Evolutionary conservation across 1,140 invertebrate genomes (phyloP).

Genomic region (Ostrea edulis): DNA sequence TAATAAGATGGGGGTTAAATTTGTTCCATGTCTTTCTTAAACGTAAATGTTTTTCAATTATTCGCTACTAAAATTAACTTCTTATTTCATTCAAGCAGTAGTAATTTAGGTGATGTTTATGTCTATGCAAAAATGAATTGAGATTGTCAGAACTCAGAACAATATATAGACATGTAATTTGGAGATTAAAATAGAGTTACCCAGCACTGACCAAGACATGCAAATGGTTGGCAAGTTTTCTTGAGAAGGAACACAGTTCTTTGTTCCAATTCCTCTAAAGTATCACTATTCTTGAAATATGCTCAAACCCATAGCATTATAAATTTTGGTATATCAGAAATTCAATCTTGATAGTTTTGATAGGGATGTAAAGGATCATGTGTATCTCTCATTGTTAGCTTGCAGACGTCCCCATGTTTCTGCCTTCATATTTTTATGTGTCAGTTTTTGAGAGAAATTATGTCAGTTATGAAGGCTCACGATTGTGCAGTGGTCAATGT

Average conservation of each 20-base stretch:
- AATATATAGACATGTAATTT: too few relatives aligned
- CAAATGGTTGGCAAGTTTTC: neutral
- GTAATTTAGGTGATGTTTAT: too few relatives aligned
- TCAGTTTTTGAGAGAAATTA: slow-evolving; percentile 22
- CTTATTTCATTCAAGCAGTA: too few relatives aligned
- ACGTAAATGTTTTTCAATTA: too few relatives aligned
- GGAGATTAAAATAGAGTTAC: neutral
- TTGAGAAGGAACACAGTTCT: neutral
- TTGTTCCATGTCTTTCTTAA: too few relatives aligned
- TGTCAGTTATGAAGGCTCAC: neutral
- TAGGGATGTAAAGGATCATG: neutral
- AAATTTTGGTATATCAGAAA: slow-evolving; percentile 20
- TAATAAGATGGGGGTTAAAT: too few relatives aligned
- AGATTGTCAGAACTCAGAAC: too few relatives aligned
- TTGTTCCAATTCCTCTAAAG: neutral
- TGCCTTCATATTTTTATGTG: slow-evolving; percentile 16
- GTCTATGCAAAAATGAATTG: too few relatives aligned
- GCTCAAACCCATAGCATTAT: slow-evolving; percentile 6
- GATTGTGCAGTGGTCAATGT: slow-evolving; percentile 34
- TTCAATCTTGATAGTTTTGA: slow-evolving; percentile 4
- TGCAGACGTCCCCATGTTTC: neutral
- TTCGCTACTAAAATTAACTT: too few relatives aligned
- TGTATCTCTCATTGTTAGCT: slow-evolving; percentile 6
- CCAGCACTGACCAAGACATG: neutral
- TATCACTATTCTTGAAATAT: neutral